Evolutionary conservation across 2,888 invertebrate species (phyloP).

Genomic region (Stenurella melanura): DNA sequence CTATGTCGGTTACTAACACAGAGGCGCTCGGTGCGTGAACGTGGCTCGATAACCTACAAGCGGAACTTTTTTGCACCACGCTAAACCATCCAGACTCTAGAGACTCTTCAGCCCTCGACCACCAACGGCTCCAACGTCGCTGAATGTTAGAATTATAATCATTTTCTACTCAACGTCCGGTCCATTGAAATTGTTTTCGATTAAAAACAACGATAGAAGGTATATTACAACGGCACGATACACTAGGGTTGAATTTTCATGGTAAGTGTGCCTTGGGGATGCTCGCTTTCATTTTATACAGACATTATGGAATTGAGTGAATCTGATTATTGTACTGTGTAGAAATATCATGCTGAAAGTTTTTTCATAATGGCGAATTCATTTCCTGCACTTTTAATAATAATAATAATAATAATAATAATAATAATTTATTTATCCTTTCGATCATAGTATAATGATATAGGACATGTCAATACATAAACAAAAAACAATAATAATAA

Average conservation of each 20-base stretch:
- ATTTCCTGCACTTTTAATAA: neutral
- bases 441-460: too few species aligned
- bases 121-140: conserved; percentile 5
- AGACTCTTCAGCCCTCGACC: neutral
- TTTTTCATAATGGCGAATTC: neutral
- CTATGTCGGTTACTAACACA: too few species aligned
- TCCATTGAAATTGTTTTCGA: conserved; percentile 34
- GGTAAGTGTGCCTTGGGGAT: neutral
- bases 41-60: neutral
- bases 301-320: neutral
- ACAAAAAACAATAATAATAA: too few species aligned
- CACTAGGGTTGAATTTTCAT: conserved; percentile 27
- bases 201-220: conserved; percentile 38
- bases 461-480: too few species aligned
- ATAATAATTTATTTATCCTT: too few species aligned
- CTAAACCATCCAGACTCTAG: neutral
- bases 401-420: too few species aligned
- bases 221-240: conserved; percentile 24
- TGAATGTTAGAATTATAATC: conserved; percentile 24
- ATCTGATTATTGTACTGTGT: neutral
- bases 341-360: neutral
- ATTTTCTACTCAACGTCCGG: conserved; percentile 21
- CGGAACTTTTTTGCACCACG: neutral
- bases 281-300: conserved; percentile 24
- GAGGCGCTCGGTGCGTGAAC: too few species aligned